These are phyloP conservation scores for Germaria angustata DNA, from an alignment of 2,888 invertebrate genomes.

Conservation along the genomic window DNA sequence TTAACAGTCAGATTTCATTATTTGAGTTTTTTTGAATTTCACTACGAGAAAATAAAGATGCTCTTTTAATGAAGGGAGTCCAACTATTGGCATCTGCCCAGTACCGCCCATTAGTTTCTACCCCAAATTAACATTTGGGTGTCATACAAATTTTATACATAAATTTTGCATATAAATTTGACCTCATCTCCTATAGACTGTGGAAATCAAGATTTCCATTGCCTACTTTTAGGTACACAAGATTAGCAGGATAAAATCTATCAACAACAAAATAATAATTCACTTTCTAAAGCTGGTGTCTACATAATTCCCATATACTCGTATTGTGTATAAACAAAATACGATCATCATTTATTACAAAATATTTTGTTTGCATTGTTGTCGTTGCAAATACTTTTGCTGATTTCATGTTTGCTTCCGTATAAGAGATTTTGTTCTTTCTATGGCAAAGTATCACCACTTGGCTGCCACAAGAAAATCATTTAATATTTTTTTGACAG, in stretches of 20 bases:
- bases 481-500: conserved; percentile 53
- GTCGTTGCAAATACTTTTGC: neutral
- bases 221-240: neutral
- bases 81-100: no score
- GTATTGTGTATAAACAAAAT: neutral
- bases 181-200: no score
- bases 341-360: conserved; percentile 5
- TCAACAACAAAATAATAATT: no score
- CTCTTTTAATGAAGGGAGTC: no score
- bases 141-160: no score
- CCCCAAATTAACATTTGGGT: no score
- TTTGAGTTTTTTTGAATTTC: no score
- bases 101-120: no score
- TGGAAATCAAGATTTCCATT: no score
- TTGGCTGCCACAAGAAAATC: conserved; percentile 29
- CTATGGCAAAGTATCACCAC: conserved; percentile 2
- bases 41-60: no score
- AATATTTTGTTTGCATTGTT: neutral
- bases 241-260: neutral
- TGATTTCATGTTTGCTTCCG: neutral
- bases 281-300: neutral
- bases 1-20: no score
- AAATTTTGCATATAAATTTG: no score
- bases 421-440: neutral
- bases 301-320: neutral